Evolutionary conservation across 2,797 vertebrate genomes (phyloP), one percentile per base, ranked within the genome.

Genomic region (Ceryle rudis): DNA sequence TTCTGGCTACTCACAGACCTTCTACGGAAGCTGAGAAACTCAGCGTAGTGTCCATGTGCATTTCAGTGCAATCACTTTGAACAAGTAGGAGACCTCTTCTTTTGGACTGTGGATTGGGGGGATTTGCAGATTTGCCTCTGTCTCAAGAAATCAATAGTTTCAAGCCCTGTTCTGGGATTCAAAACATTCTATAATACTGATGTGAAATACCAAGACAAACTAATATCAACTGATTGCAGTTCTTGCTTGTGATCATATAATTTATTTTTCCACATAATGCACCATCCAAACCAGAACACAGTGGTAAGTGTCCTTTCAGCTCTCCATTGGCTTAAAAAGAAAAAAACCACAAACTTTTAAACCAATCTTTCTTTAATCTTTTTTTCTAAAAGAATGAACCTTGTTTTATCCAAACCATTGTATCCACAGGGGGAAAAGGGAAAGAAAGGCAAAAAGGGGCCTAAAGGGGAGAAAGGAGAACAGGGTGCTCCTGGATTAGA

Each of bases 401-500:
- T 79, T 98, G 98, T 99, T 98, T 97, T 99, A 98, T 99, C 97
- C 98, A 98, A 99, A 98, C 98, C 97, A 49, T 99, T 99, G 98
- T 99, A 98, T 99, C 96, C 99, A 98, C 99, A 99, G 99, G 99
- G 99, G 99, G 99, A 99, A 99, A 99, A 99, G 99, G 99, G 99
- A 99, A 99, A 99, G 99, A 99, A 99, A 99, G 99, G 99, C 98
- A 99, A 99, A 99, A 99, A 99, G 98, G 99, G 99, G 98, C 99
- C 99, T 98, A 99, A 99, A 99, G 99, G 99, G 98, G 99, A 99
- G 99, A 99, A 99, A 99, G 99, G 99, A 99, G 99, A 99, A 99
- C 99, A 99, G 99, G 99, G 99, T 99, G 99, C 99, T 97, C 99
- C 99, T 98, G 99, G 99, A 99, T 99, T 99, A 99, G 99, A 99